Percentiles rank a stretch among this genome's conserved stretches.
phyloP scores from a whole-genome alignment of 2,888 invertebrate genomes.

The Eudemis profundana region DNA sequence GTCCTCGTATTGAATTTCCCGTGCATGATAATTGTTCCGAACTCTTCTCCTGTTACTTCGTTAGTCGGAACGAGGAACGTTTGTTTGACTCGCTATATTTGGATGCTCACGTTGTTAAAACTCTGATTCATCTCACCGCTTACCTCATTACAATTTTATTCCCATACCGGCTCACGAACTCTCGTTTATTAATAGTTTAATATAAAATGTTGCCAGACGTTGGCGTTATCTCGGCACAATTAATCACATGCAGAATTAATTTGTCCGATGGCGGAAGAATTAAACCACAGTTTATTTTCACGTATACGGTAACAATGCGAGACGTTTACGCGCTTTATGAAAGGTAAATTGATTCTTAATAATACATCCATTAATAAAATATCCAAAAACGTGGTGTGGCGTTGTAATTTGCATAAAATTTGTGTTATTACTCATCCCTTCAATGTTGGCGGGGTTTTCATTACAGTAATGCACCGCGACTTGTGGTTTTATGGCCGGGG shows the following conservation, averaged over 20 bases:
- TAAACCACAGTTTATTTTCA: constrained; percentile 53
- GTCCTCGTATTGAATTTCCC: constrained; percentile 47
- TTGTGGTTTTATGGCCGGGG: neutral
- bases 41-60: constrained; percentile 41
- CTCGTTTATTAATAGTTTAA: constrained; percentile 32
- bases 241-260: constrained; percentile 53
- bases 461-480: constrained; percentile 32
- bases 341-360: constrained; percentile 80
- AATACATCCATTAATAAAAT: constrained; percentile 70
- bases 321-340: constrained; percentile 55
- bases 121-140: constrained; percentile 42
- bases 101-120: constrained; percentile 32
- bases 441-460: constrained; percentile 50
- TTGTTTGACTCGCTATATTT: constrained; percentile 38
- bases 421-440: constrained; percentile 56
- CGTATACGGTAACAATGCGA: constrained; percentile 55
- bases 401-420: constrained; percentile 71
- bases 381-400: constrained; percentile 63
- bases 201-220: constrained; percentile 44
- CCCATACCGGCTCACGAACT: constrained; percentile 18
- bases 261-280: constrained; percentile 57
- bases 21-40: constrained; percentile 37
- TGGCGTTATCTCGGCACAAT: constrained; percentile 50
- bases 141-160: constrained; percentile 36
- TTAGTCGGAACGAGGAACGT: constrained; percentile 37